These are phyloP conservation scores for Camponotus fellah DNA, from an alignment of 2,888 invertebrate genomes.

Conservation along the genomic window DNA sequence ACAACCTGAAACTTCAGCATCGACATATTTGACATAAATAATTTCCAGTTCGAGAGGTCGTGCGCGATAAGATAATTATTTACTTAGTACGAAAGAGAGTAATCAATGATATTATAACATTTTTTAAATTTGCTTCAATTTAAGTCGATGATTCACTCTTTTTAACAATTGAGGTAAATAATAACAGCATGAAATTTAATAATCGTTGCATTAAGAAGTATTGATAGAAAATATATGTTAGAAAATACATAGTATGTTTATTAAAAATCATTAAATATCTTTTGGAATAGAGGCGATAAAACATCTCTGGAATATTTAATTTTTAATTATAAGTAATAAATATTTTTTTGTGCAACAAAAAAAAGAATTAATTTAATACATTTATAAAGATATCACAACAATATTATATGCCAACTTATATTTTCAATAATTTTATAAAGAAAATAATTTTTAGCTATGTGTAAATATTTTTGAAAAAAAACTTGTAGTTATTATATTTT, in stretches of 20 bases:
- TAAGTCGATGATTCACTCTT: conserved; percentile 11
- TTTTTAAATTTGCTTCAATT: not conserved
- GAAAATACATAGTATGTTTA: not conserved
- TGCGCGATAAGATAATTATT: conserved; percentile 45
- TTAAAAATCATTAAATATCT: not conserved
- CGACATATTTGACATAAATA: conserved; percentile 37
- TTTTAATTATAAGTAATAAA: not conserved
- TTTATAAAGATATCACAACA: not conserved
- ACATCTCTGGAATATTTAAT: not conserved
- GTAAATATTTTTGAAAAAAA: not conserved
- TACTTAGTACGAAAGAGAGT: conserved; percentile 9
- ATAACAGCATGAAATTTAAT: not conserved
- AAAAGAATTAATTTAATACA: not conserved
- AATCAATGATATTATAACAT: conserved; percentile 25
- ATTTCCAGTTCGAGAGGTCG: conserved; percentile 6
- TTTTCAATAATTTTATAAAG: not conserved
- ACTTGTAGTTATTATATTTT: not conserved
- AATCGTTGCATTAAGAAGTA: not conserved
- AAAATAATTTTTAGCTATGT: not conserved
- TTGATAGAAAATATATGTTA: not conserved
- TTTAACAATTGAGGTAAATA: not conserved
- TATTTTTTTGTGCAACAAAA: not conserved
- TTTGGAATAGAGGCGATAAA: too few species aligned
- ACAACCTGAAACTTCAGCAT: conserved; percentile 8
- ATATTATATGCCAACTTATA: not conserved